A percentile compares a stretch with the other conserved stretches of the same genome.
Conservation (phyloP, 2,888 invertebrate species). For the Aleiodes leptofemur region DNA sequence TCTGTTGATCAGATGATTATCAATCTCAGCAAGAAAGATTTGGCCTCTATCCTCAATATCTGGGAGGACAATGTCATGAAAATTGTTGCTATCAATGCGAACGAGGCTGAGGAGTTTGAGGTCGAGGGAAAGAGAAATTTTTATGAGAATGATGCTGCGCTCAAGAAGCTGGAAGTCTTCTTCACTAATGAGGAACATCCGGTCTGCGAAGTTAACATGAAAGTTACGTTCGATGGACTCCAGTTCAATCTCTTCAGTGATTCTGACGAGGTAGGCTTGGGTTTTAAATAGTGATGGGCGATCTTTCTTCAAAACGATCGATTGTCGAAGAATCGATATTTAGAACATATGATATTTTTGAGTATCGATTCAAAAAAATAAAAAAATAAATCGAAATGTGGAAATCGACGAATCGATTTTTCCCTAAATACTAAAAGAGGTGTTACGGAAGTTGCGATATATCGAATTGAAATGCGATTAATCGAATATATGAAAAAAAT, state of each 20-base stretch:
- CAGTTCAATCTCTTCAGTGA: constrained; percentile 84
- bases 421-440: too few relatives aligned
- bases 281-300: neutral
- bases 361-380: too few relatives aligned
- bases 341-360: too few relatives aligned
- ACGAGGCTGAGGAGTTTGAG: constrained; percentile 25
- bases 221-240: constrained; percentile 83
- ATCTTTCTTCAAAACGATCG: too few relatives aligned
- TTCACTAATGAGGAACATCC: constrained; percentile 81
- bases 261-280: constrained; percentile 80
- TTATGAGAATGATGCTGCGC: constrained; percentile 76
- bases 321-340: too few relatives aligned
- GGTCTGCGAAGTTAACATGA: constrained; percentile 69
- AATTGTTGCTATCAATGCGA: constrained; percentile 59
- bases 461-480: too few relatives aligned
- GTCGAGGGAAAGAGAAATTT: constrained; percentile 53
- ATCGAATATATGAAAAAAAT: too few relatives aligned
- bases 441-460: too few relatives aligned
- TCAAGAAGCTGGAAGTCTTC: constrained; percentile 85
- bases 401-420: too few relatives aligned
- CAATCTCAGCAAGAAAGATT: constrained; percentile 85
- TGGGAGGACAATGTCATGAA: constrained; percentile 83
- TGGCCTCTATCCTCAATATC: constrained; percentile 83
- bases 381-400: too few relatives aligned
- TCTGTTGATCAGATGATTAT: constrained; percentile 81